These are phyloP conservation scores for Cryptocheilus praepositus DNA, from an alignment of 2,888 invertebrate species.

Conservation along the genomic window DNA sequence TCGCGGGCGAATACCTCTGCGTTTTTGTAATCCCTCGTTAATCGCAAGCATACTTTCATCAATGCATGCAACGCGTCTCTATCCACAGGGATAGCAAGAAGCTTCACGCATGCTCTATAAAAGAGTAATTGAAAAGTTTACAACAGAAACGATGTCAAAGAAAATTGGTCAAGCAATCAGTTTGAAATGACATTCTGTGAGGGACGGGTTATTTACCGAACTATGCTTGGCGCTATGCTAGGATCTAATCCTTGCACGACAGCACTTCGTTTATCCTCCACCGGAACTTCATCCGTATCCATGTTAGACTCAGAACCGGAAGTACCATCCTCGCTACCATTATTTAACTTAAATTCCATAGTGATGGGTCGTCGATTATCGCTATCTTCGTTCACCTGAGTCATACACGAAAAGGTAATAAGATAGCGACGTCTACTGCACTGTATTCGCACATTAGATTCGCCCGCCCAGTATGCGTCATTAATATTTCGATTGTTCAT, in stretches of 20 bases:
- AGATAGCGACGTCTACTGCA: conserved; percentile 86
- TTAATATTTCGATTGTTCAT: conserved; percentile 86
- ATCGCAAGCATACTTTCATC: conserved; percentile 83
- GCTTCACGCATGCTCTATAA: conserved; percentile 79
- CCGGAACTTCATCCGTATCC: conserved; percentile 69
- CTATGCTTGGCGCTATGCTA: conserved; percentile 69
- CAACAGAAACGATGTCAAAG: not conserved
- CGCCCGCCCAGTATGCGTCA: conserved; percentile 85
- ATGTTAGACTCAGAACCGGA: conserved; percentile 66
- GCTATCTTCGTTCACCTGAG: conserved; percentile 89
- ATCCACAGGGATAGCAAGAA: conserved; percentile 83
- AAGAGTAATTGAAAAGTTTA: conserved; percentile 9
- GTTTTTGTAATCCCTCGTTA: conserved; percentile 84
- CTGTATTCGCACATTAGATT: conserved; percentile 82
- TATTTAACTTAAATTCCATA: conserved; percentile 76
- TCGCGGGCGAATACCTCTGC: conserved; percentile 84
- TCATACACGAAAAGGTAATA: conserved; percentile 87
- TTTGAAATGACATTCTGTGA: no score
- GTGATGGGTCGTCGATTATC: conserved; percentile 88
- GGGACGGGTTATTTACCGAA: conserved; percentile 54
- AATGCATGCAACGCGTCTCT: conserved; percentile 87
- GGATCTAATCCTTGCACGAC: conserved; percentile 70
- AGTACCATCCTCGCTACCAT: conserved; percentile 57
- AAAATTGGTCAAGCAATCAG: not conserved
- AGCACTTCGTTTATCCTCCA: conserved; percentile 66